These are phyloP conservation scores for Medauroidea extradentata DNA, from an alignment of 1,140 invertebrate species.

Conservation along the genomic window DNA sequence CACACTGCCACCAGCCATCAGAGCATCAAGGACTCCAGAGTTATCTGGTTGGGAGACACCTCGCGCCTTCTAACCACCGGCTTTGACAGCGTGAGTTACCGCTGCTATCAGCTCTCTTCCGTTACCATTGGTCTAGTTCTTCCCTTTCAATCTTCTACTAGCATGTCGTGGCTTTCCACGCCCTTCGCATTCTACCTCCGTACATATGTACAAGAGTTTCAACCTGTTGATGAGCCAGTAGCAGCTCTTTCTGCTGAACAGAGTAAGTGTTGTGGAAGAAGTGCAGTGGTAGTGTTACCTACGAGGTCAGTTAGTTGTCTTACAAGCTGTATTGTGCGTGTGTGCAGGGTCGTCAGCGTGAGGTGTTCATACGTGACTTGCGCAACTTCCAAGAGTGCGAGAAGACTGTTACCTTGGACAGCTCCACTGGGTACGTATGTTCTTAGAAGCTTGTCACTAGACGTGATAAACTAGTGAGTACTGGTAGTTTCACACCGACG, in stretches of 20 bases:
- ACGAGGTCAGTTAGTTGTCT: background rate
- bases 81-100: conserved; percentile 47
- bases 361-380: conserved; percentile 82
- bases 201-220: background rate
- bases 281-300: background rate
- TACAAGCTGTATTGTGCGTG: background rate
- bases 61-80: conserved; percentile 79
- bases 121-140: too few relatives aligned
- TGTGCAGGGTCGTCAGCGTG: conserved; percentile 64
- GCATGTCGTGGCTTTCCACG: too few relatives aligned
- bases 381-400: conserved; percentile 73
- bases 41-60: conserved; percentile 82
- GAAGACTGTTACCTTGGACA: conserved; percentile 75
- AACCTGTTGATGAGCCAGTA: background rate
- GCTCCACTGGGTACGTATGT: conserved; percentile 71
- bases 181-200: too few relatives aligned
- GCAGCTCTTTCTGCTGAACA: background rate
- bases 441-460: too few relatives aligned
- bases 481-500: too few relatives aligned
- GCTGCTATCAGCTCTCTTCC: too few relatives aligned
- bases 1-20: conserved; percentile 70
- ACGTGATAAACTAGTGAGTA: too few relatives aligned
- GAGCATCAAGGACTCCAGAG: conserved; percentile 84
- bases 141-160: too few relatives aligned
- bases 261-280: background rate